Evolutionary conservation across 1,140 invertebrate genomes (phyloP).

Genomic region (Saxidomus purpurata): DNA sequence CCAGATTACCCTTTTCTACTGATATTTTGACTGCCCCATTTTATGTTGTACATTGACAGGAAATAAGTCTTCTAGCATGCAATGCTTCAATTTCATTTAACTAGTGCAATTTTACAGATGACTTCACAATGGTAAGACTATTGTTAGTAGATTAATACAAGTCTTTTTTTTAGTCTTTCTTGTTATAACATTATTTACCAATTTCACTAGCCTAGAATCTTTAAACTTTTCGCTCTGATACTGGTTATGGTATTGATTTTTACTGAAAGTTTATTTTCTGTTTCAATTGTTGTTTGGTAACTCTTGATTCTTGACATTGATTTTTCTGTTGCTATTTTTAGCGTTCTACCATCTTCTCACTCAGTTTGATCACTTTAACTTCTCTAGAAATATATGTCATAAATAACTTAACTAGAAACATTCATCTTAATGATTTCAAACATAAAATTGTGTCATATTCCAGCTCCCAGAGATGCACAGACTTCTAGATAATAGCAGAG

Average conservation of each 20-base stretch:
- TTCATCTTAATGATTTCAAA: not conserved
- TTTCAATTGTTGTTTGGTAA: not conserved
- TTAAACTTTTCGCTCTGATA: not conserved
- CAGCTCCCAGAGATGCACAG: constrained; percentile 58
- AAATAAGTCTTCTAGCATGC: too few species aligned
- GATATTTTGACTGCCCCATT: too few species aligned
- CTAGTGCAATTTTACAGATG: too few species aligned
- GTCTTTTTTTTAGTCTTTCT: too few species aligned
- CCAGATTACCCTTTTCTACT: too few species aligned
- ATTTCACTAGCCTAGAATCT: too few species aligned
- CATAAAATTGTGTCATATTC: not conserved
- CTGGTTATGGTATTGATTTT: not conserved
- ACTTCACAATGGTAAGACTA: too few species aligned
- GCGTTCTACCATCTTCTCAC: not conserved
- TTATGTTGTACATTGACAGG: too few species aligned
- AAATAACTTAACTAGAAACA: not conserved
- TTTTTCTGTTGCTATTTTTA: not conserved
- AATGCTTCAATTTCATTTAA: too few species aligned
- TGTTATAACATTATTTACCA: too few species aligned
- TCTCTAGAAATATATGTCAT: not conserved
- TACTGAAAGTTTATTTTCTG: not conserved
- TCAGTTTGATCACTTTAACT: not conserved
- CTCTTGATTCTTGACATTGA: not conserved
- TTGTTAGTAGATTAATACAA: too few species aligned
- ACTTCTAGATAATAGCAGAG: constrained; percentile 48